Conservation (phyloP, 2,113 vertebrate species). For the Empidonax alnorum region DNA sequence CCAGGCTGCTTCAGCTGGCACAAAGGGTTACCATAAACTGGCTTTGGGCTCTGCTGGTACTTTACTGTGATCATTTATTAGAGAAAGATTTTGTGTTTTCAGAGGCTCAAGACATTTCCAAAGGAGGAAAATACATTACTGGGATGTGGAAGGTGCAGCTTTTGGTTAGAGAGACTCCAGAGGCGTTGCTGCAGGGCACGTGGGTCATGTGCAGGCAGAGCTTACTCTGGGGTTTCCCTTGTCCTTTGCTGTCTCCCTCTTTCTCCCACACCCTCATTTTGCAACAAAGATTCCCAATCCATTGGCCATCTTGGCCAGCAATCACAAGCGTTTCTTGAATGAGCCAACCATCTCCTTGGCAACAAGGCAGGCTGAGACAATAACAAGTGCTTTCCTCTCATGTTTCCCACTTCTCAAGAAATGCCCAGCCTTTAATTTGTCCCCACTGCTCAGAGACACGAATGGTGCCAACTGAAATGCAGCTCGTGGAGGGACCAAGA, state of each 20-base stretch:
- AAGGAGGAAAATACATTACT: not conserved
- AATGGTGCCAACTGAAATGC: not conserved
- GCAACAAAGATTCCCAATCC: not conserved
- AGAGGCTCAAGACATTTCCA: not conserved
- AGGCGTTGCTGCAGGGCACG: not conserved
- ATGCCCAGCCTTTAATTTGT: not conserved
- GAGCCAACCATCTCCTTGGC: slow-evolving; percentile 38
- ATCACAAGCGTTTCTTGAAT: not conserved
- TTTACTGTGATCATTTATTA: not conserved
- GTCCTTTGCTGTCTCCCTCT: not conserved
- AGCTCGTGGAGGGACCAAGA: not conserved
- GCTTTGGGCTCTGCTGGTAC: not conserved
- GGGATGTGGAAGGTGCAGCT: not conserved
- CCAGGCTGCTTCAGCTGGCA: not conserved
- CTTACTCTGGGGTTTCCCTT: not conserved
- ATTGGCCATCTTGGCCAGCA: not conserved
- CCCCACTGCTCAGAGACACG: not conserved
- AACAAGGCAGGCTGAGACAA: slow-evolving; percentile 46
- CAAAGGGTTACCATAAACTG: not conserved
- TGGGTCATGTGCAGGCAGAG: not conserved
- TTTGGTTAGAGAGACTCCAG: not conserved
- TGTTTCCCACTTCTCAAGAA: not conserved
- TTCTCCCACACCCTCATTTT: not conserved
- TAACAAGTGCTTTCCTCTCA: slow-evolving; percentile 2
- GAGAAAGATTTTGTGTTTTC: not conserved